Evolutionary conservation across 2,888 invertebrate species (phyloP).

Genomic region (Metopia argyrocephala): DNA sequence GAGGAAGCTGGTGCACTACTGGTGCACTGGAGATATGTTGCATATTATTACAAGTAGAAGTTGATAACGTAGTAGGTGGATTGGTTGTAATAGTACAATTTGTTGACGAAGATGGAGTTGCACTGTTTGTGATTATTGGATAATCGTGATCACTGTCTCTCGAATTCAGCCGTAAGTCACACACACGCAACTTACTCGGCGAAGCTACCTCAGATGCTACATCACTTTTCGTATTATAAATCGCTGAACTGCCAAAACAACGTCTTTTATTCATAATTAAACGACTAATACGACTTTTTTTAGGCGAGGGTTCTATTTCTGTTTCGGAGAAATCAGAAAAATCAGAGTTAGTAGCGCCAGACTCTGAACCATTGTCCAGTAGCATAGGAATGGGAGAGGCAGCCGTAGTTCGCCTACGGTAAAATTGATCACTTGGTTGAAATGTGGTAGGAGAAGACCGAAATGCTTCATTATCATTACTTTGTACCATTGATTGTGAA

Average conservation of each 20-base stretch:
- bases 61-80: neutral
- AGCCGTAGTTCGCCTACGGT: conserved; percentile 74
- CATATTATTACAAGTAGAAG: conserved; percentile 42
- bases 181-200: conserved; percentile 84
- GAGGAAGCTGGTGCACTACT: conserved; percentile 65
- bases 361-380: conserved; percentile 75
- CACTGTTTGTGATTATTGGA: conserved; percentile 56
- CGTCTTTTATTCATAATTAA: conserved; percentile 80
- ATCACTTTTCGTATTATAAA: conserved; percentile 66
- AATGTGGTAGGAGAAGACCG: conserved; percentile 76
- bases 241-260: conserved; percentile 70
- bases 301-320: conserved; percentile 87
- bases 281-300: conserved; percentile 81
- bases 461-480: conserved; percentile 71
- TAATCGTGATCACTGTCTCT: conserved; percentile 81
- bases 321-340: conserved; percentile 82
- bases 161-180: conserved; percentile 84
- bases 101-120: conserved; percentile 60
- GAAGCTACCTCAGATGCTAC: conserved; percentile 81
- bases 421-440: conserved; percentile 76
- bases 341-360: conserved; percentile 77
- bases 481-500: conserved; percentile 9
- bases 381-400: conserved; percentile 77
- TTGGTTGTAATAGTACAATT: neutral
- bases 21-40: conserved; percentile 67